These are phyloP conservation scores for Rhimphoctona megacephalus DNA, from an alignment of 2,888 invertebrate genomes.

Conservation along the genomic window DNA sequence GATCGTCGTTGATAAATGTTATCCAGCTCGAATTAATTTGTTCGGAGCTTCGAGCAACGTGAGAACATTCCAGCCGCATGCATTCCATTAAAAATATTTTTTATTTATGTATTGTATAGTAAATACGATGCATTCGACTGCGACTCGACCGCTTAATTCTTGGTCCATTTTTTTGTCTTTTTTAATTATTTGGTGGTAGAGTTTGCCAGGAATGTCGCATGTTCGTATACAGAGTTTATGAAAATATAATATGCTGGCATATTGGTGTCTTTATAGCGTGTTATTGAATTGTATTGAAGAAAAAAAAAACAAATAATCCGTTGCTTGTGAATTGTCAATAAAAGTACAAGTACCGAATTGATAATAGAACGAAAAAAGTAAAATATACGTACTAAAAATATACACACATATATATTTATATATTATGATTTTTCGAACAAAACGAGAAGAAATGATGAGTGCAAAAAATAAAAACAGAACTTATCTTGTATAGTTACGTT, in stretches of 20 bases:
- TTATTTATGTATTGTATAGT: slow-evolving; percentile 16
- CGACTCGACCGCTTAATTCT: not conserved
- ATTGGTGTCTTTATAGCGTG: slow-evolving; percentile 47
- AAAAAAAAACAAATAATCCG: slow-evolving; percentile 27
- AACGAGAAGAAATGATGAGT: slow-evolving; percentile 6
- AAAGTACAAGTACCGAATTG: slow-evolving; percentile 60
- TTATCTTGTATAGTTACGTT: slow-evolving; percentile 18
- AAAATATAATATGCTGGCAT: slow-evolving; percentile 68
- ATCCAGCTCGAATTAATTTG: slow-evolving; percentile 54
- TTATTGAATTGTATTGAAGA: slow-evolving; percentile 48
- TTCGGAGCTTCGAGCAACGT: slow-evolving; percentile 18
- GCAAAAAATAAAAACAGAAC: slow-evolving; percentile 30
- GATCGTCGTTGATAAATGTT: slow-evolving; percentile 29
- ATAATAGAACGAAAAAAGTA: slow-evolving; percentile 15
- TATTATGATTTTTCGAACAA: slow-evolving; percentile 45
- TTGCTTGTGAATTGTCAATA: slow-evolving; percentile 45
- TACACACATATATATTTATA: slow-evolving; percentile 43
- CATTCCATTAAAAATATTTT: slow-evolving; percentile 72
- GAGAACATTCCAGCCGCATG: slow-evolving; percentile 56
- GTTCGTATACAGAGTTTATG: slow-evolving; percentile 28
- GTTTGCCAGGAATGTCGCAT: not conserved
- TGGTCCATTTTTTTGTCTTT: not conserved
- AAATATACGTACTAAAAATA: slow-evolving; percentile 27
- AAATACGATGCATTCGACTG: not conserved
- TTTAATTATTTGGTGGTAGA: slow-evolving; percentile 20